Base-by-base conservation (phyloP, 2,888 invertebrate species). In the Euclidia mi region DNA sequence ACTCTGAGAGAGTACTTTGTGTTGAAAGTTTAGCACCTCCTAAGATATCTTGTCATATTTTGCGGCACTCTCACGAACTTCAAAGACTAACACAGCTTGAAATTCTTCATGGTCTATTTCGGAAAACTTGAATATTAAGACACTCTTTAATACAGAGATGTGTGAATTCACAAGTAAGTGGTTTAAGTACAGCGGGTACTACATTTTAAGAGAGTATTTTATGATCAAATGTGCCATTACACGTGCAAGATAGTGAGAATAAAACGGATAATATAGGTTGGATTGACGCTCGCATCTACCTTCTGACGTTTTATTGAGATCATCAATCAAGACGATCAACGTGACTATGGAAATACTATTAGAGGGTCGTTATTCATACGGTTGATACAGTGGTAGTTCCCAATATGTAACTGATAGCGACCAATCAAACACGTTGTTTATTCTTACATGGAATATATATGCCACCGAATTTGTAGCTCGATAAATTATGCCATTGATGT, bases 261-360 rank as follows among this genome's bases (percentile, higher is more conserved):
- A 49, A 41, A 49, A 47, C 12, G 15, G 40, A 20, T 34, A 32
- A 20, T 41, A 34, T 32, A 14, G 28, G n/a, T n/a, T n/a, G n/a
- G 34, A 28, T 28, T 15, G 28, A 7, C 20, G 15, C 41, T n/a
- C 34, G 28, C 40, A 32, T 31, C 29, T 12, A 44, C 45, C 28
- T 32, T 32, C 4, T 31, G 34, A 17, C 35, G 17, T 43, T 43
- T 31, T 50, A 43, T 43, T 42, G 43, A 34, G 41, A 35, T 35
- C 49, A 50, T 50, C 29, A 50, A 50, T 50, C 32, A 35, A 11
- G 31, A 15, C 12, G 17, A 35, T 3, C 44, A 32, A 20, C 18
- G 20, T 14, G 45, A 45, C 45, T 20, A 34, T 35, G 35, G 11
- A 25, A 45, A 45, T 35, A 35, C n/a, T 32, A 34, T 45, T 28